Evolutionary conservation across 2,888 invertebrate species (phyloP), one percentile per base, ranked within the genome.

Genomic region (Dione juno): DNA sequence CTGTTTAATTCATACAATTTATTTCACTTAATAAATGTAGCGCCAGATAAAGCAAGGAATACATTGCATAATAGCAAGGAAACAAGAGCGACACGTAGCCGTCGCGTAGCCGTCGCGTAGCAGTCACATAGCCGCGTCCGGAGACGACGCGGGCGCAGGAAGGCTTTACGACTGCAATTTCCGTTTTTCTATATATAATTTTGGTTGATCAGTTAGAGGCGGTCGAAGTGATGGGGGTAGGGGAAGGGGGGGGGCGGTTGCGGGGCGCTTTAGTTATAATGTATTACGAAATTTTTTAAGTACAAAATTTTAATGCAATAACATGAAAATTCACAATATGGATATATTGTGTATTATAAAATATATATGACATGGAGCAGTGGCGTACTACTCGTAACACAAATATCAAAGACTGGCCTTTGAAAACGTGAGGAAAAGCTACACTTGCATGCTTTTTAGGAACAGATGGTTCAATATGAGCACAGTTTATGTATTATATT

Each of bases 101-200:
- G n/a, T n/a, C n/a, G n/a, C 9, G 53, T 41, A 59, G 19, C 41
- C 0, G 28, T n/a, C 28, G 10, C 59, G 19, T 21, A 21, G 41
- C 41, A 19, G 72, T 48, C 16, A 45, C 28, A n/a, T 61, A 28
- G 43, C 19, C 43, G 41, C 19, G 10, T 8, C 37, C 35, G 16
- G 48, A 37, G 37, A 37, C 13, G 14, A 50, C 64, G 19, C 64
- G 35, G 6, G 45, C 64, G 64, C 50, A 64, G 64, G 64, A 64
- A 50, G 63, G 37, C 35, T 35, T 16, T 50, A 50, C 59, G 50
- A 50, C 45, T 50, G 37, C 64, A 50, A 64, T 64, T 50, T 64
- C 64, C 50, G 64, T 50, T 50, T 50, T 37, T 14, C 14, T 64
- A 50, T 40, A 40, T n/a, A n/a, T n/a, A n/a, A n/a, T 40, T 40